Conservation (phyloP, 2,797 vertebrate species). For the Buphagus erythrorhynchus region DNA sequence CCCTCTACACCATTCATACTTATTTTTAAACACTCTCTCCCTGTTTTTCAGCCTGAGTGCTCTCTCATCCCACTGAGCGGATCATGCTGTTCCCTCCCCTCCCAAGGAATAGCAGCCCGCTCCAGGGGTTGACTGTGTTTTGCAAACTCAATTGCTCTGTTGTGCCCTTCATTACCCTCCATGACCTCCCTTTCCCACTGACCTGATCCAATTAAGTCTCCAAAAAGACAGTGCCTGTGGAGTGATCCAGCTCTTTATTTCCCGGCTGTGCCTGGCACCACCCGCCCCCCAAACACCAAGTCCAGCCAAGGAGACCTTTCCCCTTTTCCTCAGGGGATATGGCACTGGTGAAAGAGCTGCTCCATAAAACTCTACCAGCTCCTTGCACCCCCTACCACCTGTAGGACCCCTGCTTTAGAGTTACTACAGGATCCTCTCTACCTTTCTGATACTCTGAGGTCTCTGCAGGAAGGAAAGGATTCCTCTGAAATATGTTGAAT, state of each 20-base stretch:
- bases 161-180: neutral
- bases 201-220: neutral
- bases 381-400: neutral
- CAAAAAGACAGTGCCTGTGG: fast-evolving
- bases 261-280: neutral
- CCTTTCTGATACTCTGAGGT: neutral
- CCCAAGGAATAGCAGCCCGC: neutral
- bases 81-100: neutral
- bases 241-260: neutral
- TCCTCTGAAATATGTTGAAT: neutral
- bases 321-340: neutral
- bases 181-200: neutral
- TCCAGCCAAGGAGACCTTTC: neutral
- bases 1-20: neutral
- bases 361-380: neutral
- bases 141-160: neutral
- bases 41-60: neutral
- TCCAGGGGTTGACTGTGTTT: neutral
- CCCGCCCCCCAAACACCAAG: neutral
- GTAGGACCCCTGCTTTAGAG: neutral
- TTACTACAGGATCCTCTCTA: neutral
- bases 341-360: neutral
- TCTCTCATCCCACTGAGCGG: fast-evolving
- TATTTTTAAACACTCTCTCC: neutral
- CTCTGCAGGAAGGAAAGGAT: neutral